Conservation (phyloP, 2,113 vertebrate species). For the Macaca nemestrina region DNA sequence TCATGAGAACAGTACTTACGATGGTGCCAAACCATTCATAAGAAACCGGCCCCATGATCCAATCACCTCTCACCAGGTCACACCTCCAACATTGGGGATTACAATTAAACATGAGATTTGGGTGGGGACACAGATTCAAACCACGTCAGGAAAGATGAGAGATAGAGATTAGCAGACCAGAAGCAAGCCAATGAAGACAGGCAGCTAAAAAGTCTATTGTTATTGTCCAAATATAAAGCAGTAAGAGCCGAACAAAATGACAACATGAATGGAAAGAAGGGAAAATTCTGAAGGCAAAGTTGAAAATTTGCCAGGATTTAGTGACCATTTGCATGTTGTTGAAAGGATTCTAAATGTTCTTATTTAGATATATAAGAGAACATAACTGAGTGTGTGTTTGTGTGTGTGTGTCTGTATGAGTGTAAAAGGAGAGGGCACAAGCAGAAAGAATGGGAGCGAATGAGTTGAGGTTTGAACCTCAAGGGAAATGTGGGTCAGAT, state of each 20-base stretch:
- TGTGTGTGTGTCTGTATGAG: background rate
- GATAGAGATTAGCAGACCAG: background rate
- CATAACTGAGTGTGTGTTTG: background rate
- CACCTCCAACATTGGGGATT: too few relatives aligned
- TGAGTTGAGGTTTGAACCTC: background rate
- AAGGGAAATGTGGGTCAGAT: background rate
- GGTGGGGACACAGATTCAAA: too few relatives aligned
- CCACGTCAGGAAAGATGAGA: background rate
- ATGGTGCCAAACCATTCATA: too few relatives aligned
- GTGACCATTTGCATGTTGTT: background rate
- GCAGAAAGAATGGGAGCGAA: background rate
- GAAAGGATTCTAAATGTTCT: background rate
- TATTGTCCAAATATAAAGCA: background rate
- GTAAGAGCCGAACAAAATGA: background rate
- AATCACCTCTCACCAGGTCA: too few relatives aligned
- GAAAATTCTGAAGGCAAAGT: background rate
- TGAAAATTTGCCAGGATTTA: background rate
- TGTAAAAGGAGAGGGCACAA: too few relatives aligned
- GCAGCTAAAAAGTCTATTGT: background rate
- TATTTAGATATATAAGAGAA: background rate
- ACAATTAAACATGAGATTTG: too few relatives aligned
- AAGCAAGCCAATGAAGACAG: background rate
- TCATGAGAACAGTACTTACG: too few relatives aligned
- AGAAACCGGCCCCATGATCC: too few relatives aligned
- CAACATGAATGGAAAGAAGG: background rate